phyloP scores from a whole-genome alignment of 2,888 invertebrate genomes.

The Harpalus rufipes region DNA sequence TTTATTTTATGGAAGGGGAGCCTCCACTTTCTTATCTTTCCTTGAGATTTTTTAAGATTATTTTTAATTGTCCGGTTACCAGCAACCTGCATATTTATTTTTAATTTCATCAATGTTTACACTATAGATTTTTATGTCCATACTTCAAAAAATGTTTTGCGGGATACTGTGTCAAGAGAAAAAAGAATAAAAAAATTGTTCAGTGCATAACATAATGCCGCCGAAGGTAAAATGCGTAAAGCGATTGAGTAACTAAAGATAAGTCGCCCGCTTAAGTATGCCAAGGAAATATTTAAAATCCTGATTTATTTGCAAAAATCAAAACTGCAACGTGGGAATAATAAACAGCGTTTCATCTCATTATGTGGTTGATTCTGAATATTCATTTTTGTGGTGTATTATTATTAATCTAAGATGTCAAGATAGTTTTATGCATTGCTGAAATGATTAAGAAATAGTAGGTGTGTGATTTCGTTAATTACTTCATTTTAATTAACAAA shows the following conservation, averaged over 20 bases:
- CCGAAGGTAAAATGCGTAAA: slow-evolving; percentile 26
- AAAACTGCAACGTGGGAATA: slow-evolving; percentile 45
- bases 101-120: slow-evolving; percentile 21
- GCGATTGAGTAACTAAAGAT: slow-evolving; percentile 51
- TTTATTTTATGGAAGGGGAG: too few relatives aligned
- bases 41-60: not conserved
- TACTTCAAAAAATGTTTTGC: slow-evolving; percentile 31
- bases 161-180: slow-evolving; percentile 42
- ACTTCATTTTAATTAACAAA: slow-evolving; percentile 20
- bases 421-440: slow-evolving; percentile 1
- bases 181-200: slow-evolving; percentile 21
- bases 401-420: slow-evolving; percentile 20
- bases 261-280: slow-evolving; percentile 55
- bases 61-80: not conserved
- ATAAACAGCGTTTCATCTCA: slow-evolving; percentile 25
- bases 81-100: slow-evolving; percentile 23
- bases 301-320: slow-evolving; percentile 55
- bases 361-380: slow-evolving; percentile 1
- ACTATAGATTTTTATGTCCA: slow-evolving; percentile 39
- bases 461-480: slow-evolving; percentile 52
- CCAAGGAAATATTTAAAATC: slow-evolving; percentile 63
- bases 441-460: slow-evolving; percentile 5
- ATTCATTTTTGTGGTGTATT: slow-evolving; percentile 34
- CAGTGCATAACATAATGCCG: slow-evolving; percentile 30
- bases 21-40: too few relatives aligned